Evolutionary conservation across 2,797 vertebrate species (phyloP).

Genomic region (Peromyscus nudipes): DNA sequence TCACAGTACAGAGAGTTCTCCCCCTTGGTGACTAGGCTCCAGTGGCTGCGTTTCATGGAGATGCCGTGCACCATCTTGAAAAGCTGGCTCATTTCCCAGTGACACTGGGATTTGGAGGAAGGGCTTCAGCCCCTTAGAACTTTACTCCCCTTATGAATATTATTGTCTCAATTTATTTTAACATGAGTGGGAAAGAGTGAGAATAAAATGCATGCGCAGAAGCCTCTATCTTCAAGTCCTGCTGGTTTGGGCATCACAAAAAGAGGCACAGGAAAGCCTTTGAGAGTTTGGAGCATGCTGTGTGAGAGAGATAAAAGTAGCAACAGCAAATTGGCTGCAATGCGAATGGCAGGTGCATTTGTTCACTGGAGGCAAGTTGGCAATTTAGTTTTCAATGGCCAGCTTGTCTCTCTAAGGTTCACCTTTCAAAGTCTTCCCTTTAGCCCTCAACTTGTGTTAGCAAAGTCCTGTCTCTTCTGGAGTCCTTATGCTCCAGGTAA

Average conservation of each 20-base stretch:
- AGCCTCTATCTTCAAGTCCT: slow-evolving; percentile 66
- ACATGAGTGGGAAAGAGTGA: slow-evolving; percentile 74
- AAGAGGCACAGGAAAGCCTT: slow-evolving; percentile 79
- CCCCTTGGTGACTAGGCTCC: slow-evolving; percentile 15
- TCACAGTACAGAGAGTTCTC: not conserved
- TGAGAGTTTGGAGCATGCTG: slow-evolving; percentile 87
- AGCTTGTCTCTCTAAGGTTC: slow-evolving; percentile 76
- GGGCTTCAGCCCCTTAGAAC: slow-evolving; percentile 75
- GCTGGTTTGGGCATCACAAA: slow-evolving; percentile 82
- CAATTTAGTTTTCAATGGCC: slow-evolving; percentile 83
- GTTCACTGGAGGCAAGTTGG: slow-evolving; percentile 86
- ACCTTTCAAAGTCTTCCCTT: slow-evolving; percentile 81
- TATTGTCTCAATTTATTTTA: slow-evolving; percentile 80
- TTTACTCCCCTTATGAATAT: slow-evolving; percentile 73
- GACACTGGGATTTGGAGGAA: slow-evolving; percentile 63
- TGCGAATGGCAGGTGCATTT: slow-evolving; percentile 86
- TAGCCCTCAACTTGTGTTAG: slow-evolving; percentile 53
- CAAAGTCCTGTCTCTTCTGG: slow-evolving; percentile 46
- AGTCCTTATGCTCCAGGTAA: slow-evolving; percentile 72
- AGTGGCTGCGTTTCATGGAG: slow-evolving; percentile 9
- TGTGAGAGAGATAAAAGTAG: slow-evolving; percentile 86
- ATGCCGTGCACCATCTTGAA: slow-evolving; percentile 32
- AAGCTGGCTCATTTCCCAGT: slow-evolving; percentile 65
- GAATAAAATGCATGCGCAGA: slow-evolving; percentile 61
- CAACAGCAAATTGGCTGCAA: slow-evolving; percentile 87